These are phyloP conservation scores for Sinocyclocheilus anophthalmus DNA, from an alignment of 2,113 vertebrate species.

Conservation along the genomic window DNA sequence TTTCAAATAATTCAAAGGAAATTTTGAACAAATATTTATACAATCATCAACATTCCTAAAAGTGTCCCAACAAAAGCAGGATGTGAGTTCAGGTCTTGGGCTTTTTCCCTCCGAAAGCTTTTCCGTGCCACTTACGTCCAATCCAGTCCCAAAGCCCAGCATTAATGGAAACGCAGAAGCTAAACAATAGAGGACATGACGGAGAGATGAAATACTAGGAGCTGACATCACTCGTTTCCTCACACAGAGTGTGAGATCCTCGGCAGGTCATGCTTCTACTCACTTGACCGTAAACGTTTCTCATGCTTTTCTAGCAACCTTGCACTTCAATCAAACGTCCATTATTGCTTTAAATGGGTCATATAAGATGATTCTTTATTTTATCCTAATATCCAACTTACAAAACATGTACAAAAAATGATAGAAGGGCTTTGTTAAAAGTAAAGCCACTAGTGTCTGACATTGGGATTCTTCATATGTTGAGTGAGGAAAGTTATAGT, in stretches of 20 bases:
- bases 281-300: conserved; percentile 39
- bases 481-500: neutral
- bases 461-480: neutral
- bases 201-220: conserved; percentile 44
- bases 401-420: neutral
- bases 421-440: neutral
- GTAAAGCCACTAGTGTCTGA: neutral
- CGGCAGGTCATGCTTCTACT: conserved; percentile 32
- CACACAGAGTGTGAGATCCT: conserved; percentile 55
- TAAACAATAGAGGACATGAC: conserved; percentile 67
- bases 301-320: neutral
- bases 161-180: conserved; percentile 58
- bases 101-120: conserved; percentile 52
- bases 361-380: neutral
- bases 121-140: conserved; percentile 57
- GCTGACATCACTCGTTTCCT: conserved; percentile 69
- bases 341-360: neutral
- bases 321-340: neutral
- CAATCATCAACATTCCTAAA: conserved; percentile 67
- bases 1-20: conserved; percentile 54
- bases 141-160: conserved; percentile 41
- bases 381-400: neutral
- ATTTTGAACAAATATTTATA: conserved; percentile 71
- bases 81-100: conserved; percentile 67
- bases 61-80: conserved; percentile 74